These are phyloP conservation scores for Pocillopora verrucosa DNA, from an alignment of 64 coral and sea anemone genomes.

Conservation along the genomic window DNA sequence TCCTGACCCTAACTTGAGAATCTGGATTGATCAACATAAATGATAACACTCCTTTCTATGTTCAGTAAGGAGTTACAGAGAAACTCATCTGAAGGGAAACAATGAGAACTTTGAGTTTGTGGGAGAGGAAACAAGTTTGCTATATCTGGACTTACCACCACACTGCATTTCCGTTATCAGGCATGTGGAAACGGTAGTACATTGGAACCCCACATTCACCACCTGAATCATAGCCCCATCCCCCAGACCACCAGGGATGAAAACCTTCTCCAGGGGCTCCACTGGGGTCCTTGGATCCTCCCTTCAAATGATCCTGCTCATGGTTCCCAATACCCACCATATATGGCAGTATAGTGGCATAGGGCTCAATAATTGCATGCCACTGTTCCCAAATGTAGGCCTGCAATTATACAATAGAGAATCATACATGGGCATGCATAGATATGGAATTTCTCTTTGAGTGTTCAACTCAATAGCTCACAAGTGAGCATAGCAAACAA, in stretches of 20 bases:
- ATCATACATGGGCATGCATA: too few species aligned
- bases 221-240: constrained; percentile 75
- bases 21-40: too few species aligned
- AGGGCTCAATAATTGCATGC: constrained; percentile 75
- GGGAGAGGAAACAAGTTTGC: not conserved
- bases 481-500: too few species aligned
- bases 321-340: constrained; percentile 98
- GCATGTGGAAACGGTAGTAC: constrained; percentile 98
- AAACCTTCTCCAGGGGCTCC: constrained; percentile 87
- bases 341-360: constrained; percentile 82
- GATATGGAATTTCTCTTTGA: too few species aligned
- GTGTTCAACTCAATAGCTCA: too few species aligned
- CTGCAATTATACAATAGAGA: constrained; percentile 28
- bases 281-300: constrained; percentile 89
- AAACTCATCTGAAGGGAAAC: too few species aligned
- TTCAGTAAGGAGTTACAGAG: too few species aligned
- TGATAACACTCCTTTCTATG: too few species aligned
- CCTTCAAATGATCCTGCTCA: constrained; percentile 83
- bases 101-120: too few species aligned
- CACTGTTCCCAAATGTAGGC: constrained; percentile 97
- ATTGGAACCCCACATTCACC: constrained; percentile 99
- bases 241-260: constrained; percentile 91
- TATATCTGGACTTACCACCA: constrained; percentile 80
- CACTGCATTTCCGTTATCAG: constrained; percentile 90
- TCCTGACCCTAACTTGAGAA: too few species aligned